Percentiles rank a stretch among this genome's conserved stretches.
Conservation (phyloP, 2,797 vertebrate genomes). For the Protonibea diacanthus region DNA sequence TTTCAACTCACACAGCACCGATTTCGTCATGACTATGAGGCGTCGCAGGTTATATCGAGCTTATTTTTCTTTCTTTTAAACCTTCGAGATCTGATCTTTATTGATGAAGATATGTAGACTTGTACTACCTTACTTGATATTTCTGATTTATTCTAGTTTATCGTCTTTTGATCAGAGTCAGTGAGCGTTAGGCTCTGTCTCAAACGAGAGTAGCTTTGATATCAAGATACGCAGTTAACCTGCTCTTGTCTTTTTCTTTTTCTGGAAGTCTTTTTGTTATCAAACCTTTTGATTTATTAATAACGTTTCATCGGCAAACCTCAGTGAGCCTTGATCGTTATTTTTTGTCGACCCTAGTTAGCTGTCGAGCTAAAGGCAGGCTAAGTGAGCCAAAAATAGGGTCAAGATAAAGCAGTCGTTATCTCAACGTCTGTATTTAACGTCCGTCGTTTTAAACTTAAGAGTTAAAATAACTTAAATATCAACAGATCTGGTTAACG, state of each 20-base stretch:
- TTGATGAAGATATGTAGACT: fast-evolving
- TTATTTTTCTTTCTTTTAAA: background rate
- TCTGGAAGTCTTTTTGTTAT: background rate
- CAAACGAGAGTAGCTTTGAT: background rate
- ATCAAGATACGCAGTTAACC: fast-evolving
- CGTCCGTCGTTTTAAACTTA: fast-evolving
- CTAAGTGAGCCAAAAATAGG: background rate
- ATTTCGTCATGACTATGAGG: fast-evolving
- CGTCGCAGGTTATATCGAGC: constrained; percentile 7
- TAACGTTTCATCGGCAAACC: background rate
- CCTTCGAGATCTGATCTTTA: fast-evolving
- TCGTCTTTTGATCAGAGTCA: background rate
- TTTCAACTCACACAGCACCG: background rate
- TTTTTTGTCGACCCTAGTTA: background rate
- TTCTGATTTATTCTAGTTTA: fast-evolving
- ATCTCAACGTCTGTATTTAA: fast-evolving
- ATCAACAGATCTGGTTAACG: fast-evolving
- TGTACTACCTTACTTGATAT: background rate
- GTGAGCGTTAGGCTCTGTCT: background rate
- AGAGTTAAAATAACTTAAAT: background rate
- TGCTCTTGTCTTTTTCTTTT: background rate
- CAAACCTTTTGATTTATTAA: background rate
- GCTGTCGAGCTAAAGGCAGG: background rate
- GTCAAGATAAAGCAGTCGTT: fast-evolving
- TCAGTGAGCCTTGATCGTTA: background rate